phyloP scores from a whole-genome alignment of 2,113 vertebrate genomes.

The Fulica atra region DNA sequence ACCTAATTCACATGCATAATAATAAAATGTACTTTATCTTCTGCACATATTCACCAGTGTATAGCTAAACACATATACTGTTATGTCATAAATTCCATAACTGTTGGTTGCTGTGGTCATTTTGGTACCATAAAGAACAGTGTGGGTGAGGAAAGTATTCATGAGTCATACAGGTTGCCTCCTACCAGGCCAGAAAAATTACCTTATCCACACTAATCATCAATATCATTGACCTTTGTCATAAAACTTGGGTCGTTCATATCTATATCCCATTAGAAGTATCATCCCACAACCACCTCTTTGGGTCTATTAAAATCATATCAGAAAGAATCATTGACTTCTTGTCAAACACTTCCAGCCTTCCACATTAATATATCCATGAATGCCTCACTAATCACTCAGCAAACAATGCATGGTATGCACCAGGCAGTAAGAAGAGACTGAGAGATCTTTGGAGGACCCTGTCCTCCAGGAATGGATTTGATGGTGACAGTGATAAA shows the following conservation, averaged over 20 bases:
- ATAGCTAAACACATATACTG: neutral
- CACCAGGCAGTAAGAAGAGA: neutral
- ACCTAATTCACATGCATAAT: rapidly evolving
- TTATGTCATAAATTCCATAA: neutral
- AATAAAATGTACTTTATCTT: neutral
- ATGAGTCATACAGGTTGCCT: constrained; percentile 70
- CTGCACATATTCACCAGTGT: neutral
- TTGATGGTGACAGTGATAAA: constrained; percentile 26
- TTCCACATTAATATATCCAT: constrained; percentile 66
- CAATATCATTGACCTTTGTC: constrained; percentile 77
- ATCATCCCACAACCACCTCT: constrained; percentile 74
- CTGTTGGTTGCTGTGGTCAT: neutral
- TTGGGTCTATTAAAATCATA: constrained; percentile 73
- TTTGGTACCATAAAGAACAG: neutral
- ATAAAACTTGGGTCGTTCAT: constrained; percentile 72
- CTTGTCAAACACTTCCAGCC: constrained; percentile 73
- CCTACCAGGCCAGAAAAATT: constrained; percentile 71
- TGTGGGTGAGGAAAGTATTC: neutral
- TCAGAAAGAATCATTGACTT: constrained; percentile 79
- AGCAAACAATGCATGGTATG: constrained; percentile 47
- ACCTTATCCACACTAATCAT: constrained; percentile 70
- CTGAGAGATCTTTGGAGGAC: neutral
- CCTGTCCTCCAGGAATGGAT: neutral
- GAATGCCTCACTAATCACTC: constrained; percentile 62
- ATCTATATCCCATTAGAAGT: constrained; percentile 72